Percentiles rank a stretch among this genome's conserved stretches.
phyloP scores from a whole-genome alignment of 2,113 vertebrate species.

The Gymnarchus niloticus region DNA sequence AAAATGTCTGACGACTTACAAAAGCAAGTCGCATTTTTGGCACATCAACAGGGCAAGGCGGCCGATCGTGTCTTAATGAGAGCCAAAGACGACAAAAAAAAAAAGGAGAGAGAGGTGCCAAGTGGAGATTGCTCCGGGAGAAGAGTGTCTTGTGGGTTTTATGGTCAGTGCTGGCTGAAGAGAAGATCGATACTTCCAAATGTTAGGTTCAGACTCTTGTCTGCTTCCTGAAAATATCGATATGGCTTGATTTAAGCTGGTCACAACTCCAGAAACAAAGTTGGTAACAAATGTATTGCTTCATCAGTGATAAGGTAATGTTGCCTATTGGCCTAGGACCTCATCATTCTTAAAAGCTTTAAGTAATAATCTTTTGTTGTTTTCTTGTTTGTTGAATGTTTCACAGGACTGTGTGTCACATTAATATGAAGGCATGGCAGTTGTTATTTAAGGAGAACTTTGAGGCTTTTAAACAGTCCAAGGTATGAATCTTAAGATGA shows the following conservation, averaged over 20 bases:
- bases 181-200: conserved; percentile 22
- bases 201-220: conserved; percentile 13
- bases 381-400: background rate
- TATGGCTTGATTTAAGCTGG: conserved; percentile 3
- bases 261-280: background rate
- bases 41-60: conserved; percentile 54
- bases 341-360: background rate
- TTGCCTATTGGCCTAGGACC: background rate
- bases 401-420: background rate
- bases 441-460: background rate
- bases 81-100: conserved; percentile 46
- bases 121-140: conserved; percentile 25
- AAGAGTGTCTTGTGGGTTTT: conserved; percentile 29
- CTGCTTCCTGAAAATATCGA: conserved; percentile 24
- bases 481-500: background rate
- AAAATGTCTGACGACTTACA: conserved; percentile 69
- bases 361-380: background rate
- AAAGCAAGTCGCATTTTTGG: conserved; percentile 71
- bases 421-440: background rate
- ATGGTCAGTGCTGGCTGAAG: conserved; percentile 17
- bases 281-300: background rate
- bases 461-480: background rate
- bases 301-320: background rate
- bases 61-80: conserved; percentile 63
- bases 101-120: conserved; percentile 27